Percentiles rank a stretch among this genome's conserved stretches.
phyloP scores from a whole-genome alignment of 2,888 invertebrate genomes.

The Cheilosia grossa region DNA sequence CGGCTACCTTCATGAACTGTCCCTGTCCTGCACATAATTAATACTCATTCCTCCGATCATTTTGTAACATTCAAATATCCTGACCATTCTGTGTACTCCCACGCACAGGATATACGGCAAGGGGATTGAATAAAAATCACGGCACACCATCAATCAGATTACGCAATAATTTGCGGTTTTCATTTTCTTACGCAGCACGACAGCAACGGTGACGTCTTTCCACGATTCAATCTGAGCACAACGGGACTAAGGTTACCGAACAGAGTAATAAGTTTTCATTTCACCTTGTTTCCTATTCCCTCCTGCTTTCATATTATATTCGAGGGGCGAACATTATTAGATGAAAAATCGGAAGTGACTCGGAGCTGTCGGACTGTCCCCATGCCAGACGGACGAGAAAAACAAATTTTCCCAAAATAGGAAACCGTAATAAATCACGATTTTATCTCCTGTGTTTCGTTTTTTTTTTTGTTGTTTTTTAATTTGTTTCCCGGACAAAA shows the following conservation, averaged over 20 bases:
- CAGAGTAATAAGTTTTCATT: slow-evolving; percentile 65
- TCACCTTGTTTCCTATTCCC: slow-evolving; percentile 14
- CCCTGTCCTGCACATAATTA: slow-evolving; percentile 43
- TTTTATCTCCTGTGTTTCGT: slow-evolving; percentile 54
- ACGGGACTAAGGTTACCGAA: slow-evolving; percentile 56
- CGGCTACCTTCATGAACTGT: background rate
- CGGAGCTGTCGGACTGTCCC: slow-evolving; percentile 34
- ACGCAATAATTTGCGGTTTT: slow-evolving; percentile 65
- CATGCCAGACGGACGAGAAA: slow-evolving; percentile 26
- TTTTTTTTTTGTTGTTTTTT: slow-evolving; percentile 51
- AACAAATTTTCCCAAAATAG: slow-evolving; percentile 57
- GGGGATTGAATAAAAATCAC: slow-evolving; percentile 46
- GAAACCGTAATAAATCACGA: slow-evolving; percentile 71
- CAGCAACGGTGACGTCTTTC: slow-evolving; percentile 32
- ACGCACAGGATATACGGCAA: slow-evolving; percentile 15
- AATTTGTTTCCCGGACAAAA: slow-evolving; percentile 58
- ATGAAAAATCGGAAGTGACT: slow-evolving; percentile 68
- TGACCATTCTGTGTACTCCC: background rate
- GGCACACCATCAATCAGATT: slow-evolving; percentile 67
- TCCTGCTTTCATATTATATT: slow-evolving; percentile 43
- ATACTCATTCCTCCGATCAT: slow-evolving; percentile 43
- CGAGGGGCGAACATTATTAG: slow-evolving; percentile 52
- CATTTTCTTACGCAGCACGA: slow-evolving; percentile 58
- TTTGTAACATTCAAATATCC: slow-evolving; percentile 38
- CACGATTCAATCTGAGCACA: slow-evolving; percentile 50